Evolutionary conservation across 2,888 invertebrate species (phyloP), one percentile per base, ranked within the genome.

Genomic region (Macrosiphum euphorbiae): DNA sequence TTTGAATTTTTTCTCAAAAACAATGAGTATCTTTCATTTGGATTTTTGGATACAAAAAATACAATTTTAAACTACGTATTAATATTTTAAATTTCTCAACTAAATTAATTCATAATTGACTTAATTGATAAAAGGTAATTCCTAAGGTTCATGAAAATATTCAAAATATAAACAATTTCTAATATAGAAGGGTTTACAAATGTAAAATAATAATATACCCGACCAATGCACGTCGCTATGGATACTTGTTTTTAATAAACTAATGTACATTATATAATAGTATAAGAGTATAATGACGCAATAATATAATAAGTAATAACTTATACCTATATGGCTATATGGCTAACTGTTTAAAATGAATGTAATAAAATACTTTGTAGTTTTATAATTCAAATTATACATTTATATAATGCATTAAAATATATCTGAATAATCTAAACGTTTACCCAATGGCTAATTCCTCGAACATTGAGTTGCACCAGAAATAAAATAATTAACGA

Each of bases 241-340:
- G 88, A 88, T 52, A 88, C 52, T 35, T 52, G 24, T 88, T 88
- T 88, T 88, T 88, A 88, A 88, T 88, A 88, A 88, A 88, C 52
- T 88, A 88, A 52, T 86, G 86, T 86, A 86, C 47, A 28, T 86
- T 86, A 86, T 44, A 47, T 86, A 86, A 86, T 86, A 47, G 47
- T 86, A 47, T 67, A 67, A 67, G n/a, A 67, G 67, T 67, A 35
- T 67, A 67, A 67, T 67, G 35, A 67, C 35, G n/a, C 35, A 67
- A 67, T 67, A 67, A 67, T 67, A 35, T 67, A 67, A 67, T 67
- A 67, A 67, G 20, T 67, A 67, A 67, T 67, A 67, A 67, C 67
- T 16, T 47, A 47, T 47, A 28, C 47, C 85, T 44, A 10, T 47
- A 47, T 47, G 44, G 44, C 5, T 44, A 44, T 47, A 47, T 47